Evolutionary conservation across 2,888 invertebrate genomes (phyloP), one percentile per base, ranked within the genome.

Genomic region (Campaea margaritaria): DNA sequence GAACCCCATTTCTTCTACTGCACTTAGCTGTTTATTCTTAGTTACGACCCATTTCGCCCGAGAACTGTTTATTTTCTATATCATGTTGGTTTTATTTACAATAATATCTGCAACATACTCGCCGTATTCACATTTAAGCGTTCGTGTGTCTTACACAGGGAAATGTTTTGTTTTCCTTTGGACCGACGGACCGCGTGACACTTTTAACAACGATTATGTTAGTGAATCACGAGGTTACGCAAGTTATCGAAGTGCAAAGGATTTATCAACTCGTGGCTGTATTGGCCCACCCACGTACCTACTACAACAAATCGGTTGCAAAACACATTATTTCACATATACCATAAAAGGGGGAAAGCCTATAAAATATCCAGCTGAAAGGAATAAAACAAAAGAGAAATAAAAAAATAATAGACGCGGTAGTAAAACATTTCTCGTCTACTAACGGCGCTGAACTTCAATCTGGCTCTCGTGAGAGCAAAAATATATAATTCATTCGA

Each of bases 21-120:
- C 80, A 79, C 75, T 78, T 76, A 66, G 31, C 77, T 74, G 81
- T 81, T 83, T 83, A 83, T 86, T 84, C 83, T 83, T 85, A 84
- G 82, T 82, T 81, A 80, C 76, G 80, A 79, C 78, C 82, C 74
- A 81, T 82, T 85, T 80, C 72, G 70, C 74, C 65, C 64, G 67
- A 70, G 52, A 55, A 68, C 68, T 75, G 78, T 81, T 81, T 81
- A 78, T 78, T 78, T 80, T 80, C 71, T 69, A 75, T 75, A 78
- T 78, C 72, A 69, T 73, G 67, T 71, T 71, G 65, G 76, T 75
- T 72, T 74, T 76, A 74, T 74, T 75, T 74, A 70, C 64, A 69
- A 71, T 73, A 72, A 72, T 71, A 69, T 62, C 52, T 65, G 56
- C 63, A 58, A 43, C 62, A 62, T 58, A 58, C 59, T 58, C 39